These are phyloP conservation scores for Leucopternis melanops DNA, from an alignment of 2,113 vertebrate species.

Conservation along the genomic window DNA sequence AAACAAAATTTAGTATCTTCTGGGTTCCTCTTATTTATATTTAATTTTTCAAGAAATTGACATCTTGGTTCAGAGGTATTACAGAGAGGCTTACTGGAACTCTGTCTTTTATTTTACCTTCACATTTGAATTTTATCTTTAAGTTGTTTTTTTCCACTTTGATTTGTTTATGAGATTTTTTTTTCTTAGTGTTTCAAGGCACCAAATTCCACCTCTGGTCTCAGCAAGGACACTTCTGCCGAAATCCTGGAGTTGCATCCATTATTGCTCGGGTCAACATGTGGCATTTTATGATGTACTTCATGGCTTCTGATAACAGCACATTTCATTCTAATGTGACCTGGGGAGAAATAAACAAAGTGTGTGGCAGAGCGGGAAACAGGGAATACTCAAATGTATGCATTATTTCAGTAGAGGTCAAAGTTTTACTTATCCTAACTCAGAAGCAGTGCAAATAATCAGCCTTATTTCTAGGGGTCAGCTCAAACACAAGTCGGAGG, in stretches of 20 bases:
- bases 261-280: not conserved
- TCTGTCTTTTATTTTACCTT: not conserved
- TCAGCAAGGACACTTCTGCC: not conserved
- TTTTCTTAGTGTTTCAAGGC: not conserved
- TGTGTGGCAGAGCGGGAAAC: not conserved
- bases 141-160: not conserved
- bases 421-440: not conserved
- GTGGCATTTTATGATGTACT: slow-evolving; percentile 25
- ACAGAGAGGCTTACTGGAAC: not conserved
- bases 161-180: not conserved
- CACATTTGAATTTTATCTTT: not conserved
- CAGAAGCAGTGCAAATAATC: not conserved
- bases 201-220: not conserved
- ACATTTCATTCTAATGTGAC: slow-evolving; percentile 8
- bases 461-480: not conserved
- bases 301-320: not conserved
- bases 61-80: not conserved
- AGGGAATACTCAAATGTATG: not conserved
- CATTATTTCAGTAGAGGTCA: not conserved
- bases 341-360: not conserved
- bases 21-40: not conserved
- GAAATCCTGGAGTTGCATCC: not conserved
- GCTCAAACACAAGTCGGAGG: not conserved
- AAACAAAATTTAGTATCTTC: not conserved
- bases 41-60: not conserved